A percentile compares a stretch with the other conserved stretches of the same genome.
Evolutionary conservation across 2,797 vertebrate species (phyloP).

Genomic region (Sebastes hubbsi): DNA sequence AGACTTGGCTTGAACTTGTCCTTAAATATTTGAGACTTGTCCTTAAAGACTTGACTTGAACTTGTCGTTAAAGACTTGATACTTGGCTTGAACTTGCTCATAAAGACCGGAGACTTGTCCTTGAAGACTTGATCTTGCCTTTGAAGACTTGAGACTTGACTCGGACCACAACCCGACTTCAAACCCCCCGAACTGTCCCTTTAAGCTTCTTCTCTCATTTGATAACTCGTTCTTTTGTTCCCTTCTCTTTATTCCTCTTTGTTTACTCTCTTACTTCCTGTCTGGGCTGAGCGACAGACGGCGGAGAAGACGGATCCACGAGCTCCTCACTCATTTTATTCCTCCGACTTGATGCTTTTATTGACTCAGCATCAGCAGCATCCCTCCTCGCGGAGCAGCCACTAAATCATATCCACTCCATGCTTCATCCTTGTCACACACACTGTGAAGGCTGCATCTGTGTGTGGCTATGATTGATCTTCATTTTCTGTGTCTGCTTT

Average conservation of each 20-base stretch:
- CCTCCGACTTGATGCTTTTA: conserved; percentile 63
- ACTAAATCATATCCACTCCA: conserved; percentile 65
- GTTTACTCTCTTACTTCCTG: conserved; percentile 15
- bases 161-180: background rate
- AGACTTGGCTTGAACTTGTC: too few relatives aligned
- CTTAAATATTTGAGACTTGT: too few relatives aligned
- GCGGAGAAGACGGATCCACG: conserved; percentile 26
- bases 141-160: background rate
- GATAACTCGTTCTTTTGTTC: background rate
- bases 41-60: background rate
- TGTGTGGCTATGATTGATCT: conserved; percentile 66
- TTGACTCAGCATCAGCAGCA: conserved; percentile 70
- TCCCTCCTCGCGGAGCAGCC: conserved; percentile 34
- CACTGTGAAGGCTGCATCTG: conserved; percentile 50
- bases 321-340: conserved; percentile 49
- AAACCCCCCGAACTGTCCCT: background rate
- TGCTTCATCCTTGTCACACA: conserved; percentile 65
- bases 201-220: background rate
- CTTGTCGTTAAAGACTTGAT: background rate
- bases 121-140: too few relatives aligned
- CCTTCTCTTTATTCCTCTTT: background rate
- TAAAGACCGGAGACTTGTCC: too few relatives aligned
- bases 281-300: conserved; percentile 44
- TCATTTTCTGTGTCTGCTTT: conserved; percentile 50
- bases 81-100: background rate